A percentile compares a stretch with the other conserved stretches of the same genome.
Conservation (phyloP, 1,140 invertebrate species). For the Papilio glaucus region DNA sequence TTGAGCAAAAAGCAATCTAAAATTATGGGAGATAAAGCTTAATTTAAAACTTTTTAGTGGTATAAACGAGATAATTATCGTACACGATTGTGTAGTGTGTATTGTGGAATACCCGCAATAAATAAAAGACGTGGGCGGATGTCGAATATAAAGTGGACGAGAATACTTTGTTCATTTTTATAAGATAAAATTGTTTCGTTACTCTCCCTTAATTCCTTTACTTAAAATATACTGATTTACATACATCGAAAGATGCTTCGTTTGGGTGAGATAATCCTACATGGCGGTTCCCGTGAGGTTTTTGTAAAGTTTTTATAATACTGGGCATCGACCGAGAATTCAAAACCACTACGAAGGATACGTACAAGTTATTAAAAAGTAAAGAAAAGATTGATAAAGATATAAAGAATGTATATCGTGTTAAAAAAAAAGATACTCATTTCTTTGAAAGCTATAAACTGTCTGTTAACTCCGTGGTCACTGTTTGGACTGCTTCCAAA, state of each 20-base stretch:
- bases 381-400: background rate
- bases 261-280: no score
- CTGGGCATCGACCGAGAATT: background rate
- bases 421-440: background rate
- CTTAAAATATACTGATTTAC: background rate
- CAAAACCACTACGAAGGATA: background rate
- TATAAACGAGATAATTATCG: background rate
- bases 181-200: no score
- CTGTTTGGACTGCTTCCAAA: constrained; percentile 4
- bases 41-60: background rate
- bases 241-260: background rate
- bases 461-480: background rate
- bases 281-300: no score
- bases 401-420: background rate
- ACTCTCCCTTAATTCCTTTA: no score
- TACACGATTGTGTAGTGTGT: background rate
- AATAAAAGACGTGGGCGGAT: background rate
- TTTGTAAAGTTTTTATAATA: no score
- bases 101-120: background rate
- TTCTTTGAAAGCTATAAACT: background rate
- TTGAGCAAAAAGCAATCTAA: background rate
- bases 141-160: background rate
- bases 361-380: no score
- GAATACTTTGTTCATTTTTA: background rate
- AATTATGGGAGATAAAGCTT: background rate